Conservation (phyloP, 2,888 invertebrate genomes). For the Seira musarum region DNA sequence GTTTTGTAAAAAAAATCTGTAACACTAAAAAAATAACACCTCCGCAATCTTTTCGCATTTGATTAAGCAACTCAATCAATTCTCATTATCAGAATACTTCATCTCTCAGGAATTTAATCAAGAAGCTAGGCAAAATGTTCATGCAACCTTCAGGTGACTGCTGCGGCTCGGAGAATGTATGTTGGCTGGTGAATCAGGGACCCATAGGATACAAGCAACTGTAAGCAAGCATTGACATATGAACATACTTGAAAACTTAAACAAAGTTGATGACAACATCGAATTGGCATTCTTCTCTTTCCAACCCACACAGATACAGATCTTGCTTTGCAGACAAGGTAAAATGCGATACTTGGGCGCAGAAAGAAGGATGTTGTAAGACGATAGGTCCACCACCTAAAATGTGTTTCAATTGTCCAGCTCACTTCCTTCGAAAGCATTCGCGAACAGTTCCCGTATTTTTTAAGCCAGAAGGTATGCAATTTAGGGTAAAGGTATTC, state of each 20-base stretch:
- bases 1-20: too few relatives aligned
- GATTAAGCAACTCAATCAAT: neutral
- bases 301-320: constrained; percentile 46
- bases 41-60: neutral
- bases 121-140: neutral
- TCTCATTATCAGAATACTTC: neutral
- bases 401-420: constrained; percentile 32
- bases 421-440: constrained; percentile 45
- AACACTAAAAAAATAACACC: too few relatives aligned
- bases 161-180: constrained; percentile 36
- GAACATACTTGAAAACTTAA: too few relatives aligned
- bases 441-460: constrained; percentile 52
- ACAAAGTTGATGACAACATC: too few relatives aligned
- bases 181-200: constrained; percentile 26
- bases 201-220: neutral
- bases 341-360: constrained; percentile 49
- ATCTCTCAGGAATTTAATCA: constrained; percentile 31
- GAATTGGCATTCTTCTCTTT: too few relatives aligned
- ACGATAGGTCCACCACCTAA: constrained; percentile 57
- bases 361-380: constrained; percentile 48
- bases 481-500: too few relatives aligned
- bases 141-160: neutral
- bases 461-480: constrained; percentile 38
- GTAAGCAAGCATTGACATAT: neutral
- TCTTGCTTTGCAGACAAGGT: constrained; percentile 56